Percentiles rank a stretch among this genome's conserved stretches.
These are phyloP conservation scores for Pristis pectinata DNA, from an alignment of 2,797 vertebrate species.

Conservation along the genomic window DNA sequence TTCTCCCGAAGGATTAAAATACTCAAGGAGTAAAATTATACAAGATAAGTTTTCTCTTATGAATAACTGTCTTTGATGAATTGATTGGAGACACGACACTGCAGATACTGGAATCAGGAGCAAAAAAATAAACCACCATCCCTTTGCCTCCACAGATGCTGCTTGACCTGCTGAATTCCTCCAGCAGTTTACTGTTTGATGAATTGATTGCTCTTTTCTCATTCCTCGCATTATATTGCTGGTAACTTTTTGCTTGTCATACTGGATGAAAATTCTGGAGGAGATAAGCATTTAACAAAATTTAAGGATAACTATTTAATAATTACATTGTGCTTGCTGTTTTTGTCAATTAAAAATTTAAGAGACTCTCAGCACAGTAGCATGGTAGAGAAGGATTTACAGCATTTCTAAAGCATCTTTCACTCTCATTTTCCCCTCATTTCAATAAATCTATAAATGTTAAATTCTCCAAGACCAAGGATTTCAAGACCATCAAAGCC, in stretches of 20 bases:
- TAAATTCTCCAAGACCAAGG: background rate
- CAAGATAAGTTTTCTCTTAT: background rate
- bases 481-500: constrained; percentile 38
- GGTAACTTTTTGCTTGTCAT: constrained; percentile 5
- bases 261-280: background rate
- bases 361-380: background rate
- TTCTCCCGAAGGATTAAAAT: background rate
- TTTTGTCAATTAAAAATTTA: constrained; percentile 15
- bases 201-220: background rate
- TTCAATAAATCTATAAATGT: constrained; percentile 1
- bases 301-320: constrained; percentile 16
- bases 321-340: background rate
- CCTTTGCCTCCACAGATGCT: too few relatives aligned
- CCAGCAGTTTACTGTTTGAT: background rate
- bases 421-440: background rate
- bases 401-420: background rate
- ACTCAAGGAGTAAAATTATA: background rate
- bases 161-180: too few relatives aligned
- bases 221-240: background rate
- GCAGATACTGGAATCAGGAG: too few relatives aligned
- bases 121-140: too few relatives aligned
- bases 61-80: background rate
- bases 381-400: background rate
- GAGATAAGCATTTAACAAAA: constrained; percentile 20
- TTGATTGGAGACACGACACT: background rate